These are phyloP conservation scores for Pseudopodoces humilis DNA, from an alignment of 2,113 vertebrate genomes.

Conservation along the genomic window DNA sequence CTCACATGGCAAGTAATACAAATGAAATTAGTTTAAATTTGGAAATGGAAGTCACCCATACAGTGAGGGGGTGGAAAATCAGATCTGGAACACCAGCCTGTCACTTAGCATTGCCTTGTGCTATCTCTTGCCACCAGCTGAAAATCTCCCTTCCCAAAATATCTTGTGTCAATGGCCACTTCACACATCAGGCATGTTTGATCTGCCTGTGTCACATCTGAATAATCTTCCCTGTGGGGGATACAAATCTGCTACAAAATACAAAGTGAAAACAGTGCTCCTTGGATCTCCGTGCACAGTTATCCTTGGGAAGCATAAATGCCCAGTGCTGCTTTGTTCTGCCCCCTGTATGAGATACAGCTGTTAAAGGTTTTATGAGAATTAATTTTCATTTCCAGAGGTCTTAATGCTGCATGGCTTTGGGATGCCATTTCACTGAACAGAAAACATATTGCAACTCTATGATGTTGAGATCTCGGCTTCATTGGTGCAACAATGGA, in stretches of 20 bases:
- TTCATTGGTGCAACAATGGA: background rate
- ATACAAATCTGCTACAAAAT: background rate
- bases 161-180: background rate
- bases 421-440: background rate
- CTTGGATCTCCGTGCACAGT: background rate
- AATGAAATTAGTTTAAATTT: background rate
- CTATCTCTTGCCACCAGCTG: background rate
- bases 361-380: background rate
- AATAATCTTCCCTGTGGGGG: background rate
- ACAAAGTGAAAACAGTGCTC: accelerated
- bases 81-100: background rate
- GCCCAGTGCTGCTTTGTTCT: background rate
- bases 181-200: background rate
- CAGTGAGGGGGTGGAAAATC: background rate
- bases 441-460: background rate
- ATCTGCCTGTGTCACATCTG: background rate
- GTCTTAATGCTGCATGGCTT: background rate
- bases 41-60: background rate
- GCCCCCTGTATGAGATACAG: background rate
- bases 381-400: background rate
- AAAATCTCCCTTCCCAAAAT: background rate
- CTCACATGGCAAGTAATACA: background rate
- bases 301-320: background rate
- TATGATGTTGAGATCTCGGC: accelerated
- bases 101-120: background rate